These are phyloP conservation scores for Acrocephalus arundinaceus DNA, from an alignment of 2,113 vertebrate genomes.

Conservation along the genomic window DNA sequence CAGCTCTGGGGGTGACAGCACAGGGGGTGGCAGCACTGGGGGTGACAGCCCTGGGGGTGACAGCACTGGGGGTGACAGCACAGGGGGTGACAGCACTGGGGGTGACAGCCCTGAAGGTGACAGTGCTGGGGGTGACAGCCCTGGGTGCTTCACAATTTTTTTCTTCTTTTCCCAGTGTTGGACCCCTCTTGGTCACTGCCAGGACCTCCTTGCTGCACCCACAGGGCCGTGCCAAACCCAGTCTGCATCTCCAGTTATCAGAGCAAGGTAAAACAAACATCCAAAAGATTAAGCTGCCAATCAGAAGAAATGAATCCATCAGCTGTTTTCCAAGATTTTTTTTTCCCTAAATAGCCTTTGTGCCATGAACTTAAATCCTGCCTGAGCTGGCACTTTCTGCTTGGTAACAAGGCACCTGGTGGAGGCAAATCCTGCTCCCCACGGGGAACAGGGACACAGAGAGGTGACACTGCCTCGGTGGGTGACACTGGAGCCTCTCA, in stretches of 20 bases:
- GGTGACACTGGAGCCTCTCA: neutral
- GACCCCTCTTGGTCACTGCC: neutral
- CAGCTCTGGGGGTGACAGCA: too few relatives aligned
- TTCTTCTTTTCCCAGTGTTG: neutral
- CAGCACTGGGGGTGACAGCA: too few relatives aligned
- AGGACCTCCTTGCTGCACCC: neutral
- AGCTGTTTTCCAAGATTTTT: neutral
- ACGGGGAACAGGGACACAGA: accelerated
- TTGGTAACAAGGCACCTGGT: neutral
- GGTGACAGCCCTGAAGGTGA: too few relatives aligned
- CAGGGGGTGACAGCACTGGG: too few relatives aligned
- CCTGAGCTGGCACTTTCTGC: neutral
- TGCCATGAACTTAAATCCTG: neutral
- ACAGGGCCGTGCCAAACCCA: neutral
- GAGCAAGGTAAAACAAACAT: neutral
- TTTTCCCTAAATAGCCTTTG: neutral
- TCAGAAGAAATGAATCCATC: neutral
- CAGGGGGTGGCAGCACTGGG: too few relatives aligned
- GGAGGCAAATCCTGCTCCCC: neutral
- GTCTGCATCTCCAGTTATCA: too few relatives aligned
- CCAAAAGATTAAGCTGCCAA: neutral
- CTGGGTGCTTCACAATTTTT: neutral
- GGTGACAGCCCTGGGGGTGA: too few relatives aligned
- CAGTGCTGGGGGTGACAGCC: too few relatives aligned
- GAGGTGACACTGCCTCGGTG: neutral